Conservation (phyloP, 2,888 invertebrate species). For the Agrotis ipsilon region DNA sequence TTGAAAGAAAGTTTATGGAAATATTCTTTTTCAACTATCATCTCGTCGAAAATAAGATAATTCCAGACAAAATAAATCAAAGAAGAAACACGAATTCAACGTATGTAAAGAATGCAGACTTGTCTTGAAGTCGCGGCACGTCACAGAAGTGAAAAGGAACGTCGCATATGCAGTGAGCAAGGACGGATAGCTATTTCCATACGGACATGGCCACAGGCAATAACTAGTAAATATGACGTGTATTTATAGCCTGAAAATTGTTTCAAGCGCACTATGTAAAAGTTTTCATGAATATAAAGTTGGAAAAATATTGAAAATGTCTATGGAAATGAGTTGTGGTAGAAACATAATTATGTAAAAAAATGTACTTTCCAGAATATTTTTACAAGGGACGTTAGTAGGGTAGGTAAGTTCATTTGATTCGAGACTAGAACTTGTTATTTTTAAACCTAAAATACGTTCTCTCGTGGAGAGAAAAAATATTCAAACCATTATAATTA, state of each 20-base stretch:
- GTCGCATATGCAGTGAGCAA: constrained; percentile 21
- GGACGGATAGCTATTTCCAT: constrained; percentile 28
- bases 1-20: not conserved
- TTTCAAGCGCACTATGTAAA: not conserved
- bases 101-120: not conserved
- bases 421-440: not conserved
- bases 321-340: not conserved
- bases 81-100: constrained; percentile 4
- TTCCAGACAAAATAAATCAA: constrained; percentile 10
- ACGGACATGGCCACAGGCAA: not conserved
- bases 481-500: not conserved
- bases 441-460: not conserved
- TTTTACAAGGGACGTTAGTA: no score
- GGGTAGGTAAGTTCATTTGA: not conserved
- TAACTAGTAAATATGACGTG: constrained; percentile 10
- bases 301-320: not conserved
- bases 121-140: not conserved
- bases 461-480: not conserved
- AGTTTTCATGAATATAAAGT: constrained; percentile 38
- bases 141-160: constrained; percentile 5
- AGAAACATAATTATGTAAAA: no score
- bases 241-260: constrained; percentile 28
- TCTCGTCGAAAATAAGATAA: not conserved
- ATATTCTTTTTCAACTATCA: not conserved
- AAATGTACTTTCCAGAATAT: no score